A percentile compares a stretch with the other conserved stretches of the same genome.
These are phyloP conservation scores for Chrysocyon brachyurus DNA, from an alignment of 2,797 vertebrate species.

Conservation along the genomic window DNA sequence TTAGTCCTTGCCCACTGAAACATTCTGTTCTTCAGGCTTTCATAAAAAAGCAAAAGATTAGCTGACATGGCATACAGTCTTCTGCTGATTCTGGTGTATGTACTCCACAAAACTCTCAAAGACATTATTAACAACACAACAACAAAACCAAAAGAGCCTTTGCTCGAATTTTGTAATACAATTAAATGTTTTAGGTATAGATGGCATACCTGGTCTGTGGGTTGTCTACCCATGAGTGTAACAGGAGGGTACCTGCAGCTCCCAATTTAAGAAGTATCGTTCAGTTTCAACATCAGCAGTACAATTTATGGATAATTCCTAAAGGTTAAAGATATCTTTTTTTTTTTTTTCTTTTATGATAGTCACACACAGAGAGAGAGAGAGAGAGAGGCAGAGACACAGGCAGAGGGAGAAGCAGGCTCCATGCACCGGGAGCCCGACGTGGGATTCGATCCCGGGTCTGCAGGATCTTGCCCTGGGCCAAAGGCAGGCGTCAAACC, in stretches of 20 bases:
- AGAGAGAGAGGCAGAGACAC: too few species aligned
- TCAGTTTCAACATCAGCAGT: neutral
- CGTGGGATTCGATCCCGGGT: too few species aligned
- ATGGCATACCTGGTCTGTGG: neutral
- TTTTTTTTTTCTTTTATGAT: too few species aligned
- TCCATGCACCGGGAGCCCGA: too few species aligned
- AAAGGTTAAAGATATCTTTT: neutral
- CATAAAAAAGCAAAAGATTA: neutral
- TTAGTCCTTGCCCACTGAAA: neutral
- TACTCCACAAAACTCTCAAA: neutral
- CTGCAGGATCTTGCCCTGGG: too few species aligned
- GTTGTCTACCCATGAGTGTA: fast-evolving
- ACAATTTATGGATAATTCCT: neutral
- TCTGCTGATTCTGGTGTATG: neutral
- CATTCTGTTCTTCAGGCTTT: constrained; percentile 4
- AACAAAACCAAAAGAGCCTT: neutral
- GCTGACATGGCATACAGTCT: neutral
- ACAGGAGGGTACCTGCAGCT: fast-evolving
- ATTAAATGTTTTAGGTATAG: neutral
- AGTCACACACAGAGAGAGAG: too few species aligned
- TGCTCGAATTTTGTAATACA: neutral
- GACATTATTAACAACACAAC: neutral
- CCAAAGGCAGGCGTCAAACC: too few species aligned
- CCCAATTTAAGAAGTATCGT: neutral
- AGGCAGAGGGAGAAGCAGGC: too few species aligned